Evolutionary conservation across 2,888 invertebrate species (phyloP).

Genomic region (Tenthredo scrophulariae): DNA sequence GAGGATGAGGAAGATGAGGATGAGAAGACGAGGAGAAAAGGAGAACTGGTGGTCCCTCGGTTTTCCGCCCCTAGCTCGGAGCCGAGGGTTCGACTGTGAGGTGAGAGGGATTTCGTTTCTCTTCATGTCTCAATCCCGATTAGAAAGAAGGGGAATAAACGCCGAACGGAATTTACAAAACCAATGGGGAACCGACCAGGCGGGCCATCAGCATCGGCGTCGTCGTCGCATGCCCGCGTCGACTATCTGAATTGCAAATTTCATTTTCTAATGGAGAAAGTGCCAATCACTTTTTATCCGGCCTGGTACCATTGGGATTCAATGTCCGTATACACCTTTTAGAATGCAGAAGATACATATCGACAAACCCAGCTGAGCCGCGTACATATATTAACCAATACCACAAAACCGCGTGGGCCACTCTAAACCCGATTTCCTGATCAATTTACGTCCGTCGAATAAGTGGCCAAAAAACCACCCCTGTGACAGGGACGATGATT

Average conservation of each 20-base stretch:
- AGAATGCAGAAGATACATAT: slow-evolving; percentile 3
- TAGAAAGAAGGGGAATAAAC: slow-evolving; percentile 54
- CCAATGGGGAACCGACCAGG: slow-evolving; percentile 10
- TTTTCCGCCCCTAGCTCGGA: neutral
- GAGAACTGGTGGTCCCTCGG: slow-evolving; percentile 21
- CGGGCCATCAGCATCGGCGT: neutral
- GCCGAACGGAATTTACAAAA: slow-evolving; percentile 57
- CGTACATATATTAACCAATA: neutral
- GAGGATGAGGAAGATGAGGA: neutral
- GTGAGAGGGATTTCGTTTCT: slow-evolving; percentile 50
- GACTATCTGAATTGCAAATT: slow-evolving; percentile 64
- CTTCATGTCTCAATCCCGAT: slow-evolving; percentile 48
- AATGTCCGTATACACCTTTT: slow-evolving; percentile 11
- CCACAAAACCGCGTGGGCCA: neutral
- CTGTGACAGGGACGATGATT: slow-evolving; percentile 5
- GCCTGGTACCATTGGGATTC: slow-evolving; percentile 36
- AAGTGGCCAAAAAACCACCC: neutral
- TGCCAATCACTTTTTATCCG: slow-evolving; percentile 52
- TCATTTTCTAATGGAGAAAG: slow-evolving; percentile 72
- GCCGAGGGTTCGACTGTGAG: slow-evolving; percentile 10
- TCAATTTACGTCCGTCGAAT: slow-evolving; percentile 7
- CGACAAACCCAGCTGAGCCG: neutral
- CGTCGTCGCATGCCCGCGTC: neutral
- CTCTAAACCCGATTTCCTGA: slow-evolving; percentile 7
- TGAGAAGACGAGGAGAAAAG: neutral